Evolutionary conservation across 2,888 invertebrate genomes (phyloP).

Genomic region (Mythimna impura): DNA sequence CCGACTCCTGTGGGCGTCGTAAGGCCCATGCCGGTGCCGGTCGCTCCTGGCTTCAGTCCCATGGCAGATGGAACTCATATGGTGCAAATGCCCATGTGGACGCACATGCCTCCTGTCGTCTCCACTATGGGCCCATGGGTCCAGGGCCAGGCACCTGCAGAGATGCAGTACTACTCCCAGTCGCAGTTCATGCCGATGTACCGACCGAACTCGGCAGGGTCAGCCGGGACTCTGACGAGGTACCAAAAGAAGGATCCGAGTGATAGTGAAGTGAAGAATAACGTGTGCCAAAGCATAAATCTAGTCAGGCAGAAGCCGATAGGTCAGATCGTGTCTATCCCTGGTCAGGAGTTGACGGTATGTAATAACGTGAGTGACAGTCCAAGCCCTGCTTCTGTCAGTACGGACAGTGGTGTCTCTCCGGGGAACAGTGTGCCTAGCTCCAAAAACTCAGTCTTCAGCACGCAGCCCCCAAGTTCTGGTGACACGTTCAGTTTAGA

Average conservation of each 20-base stretch:
- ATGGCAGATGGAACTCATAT: constrained; percentile 81
- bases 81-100: constrained; percentile 87
- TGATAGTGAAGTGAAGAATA: constrained; percentile 79
- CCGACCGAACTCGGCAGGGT: constrained; percentile 86
- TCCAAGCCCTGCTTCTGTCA: constrained; percentile 85
- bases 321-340: constrained; percentile 86
- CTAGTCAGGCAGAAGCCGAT: constrained; percentile 89
- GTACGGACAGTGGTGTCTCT: constrained; percentile 86
- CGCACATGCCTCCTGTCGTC: constrained; percentile 83
- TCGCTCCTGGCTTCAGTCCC: constrained; percentile 76
- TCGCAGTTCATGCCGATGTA: constrained; percentile 87
- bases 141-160: constrained; percentile 80
- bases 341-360: constrained; percentile 86
- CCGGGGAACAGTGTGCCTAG: constrained; percentile 85
- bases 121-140: constrained; percentile 84
- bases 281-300: constrained; percentile 89
- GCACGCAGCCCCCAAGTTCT: constrained; percentile 72
- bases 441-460: constrained; percentile 83
- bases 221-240: constrained; percentile 86
- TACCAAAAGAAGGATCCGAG: constrained; percentile 83
- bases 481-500: constrained; percentile 76
- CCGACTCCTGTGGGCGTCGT: constrained; percentile 82
- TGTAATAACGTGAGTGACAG: constrained; percentile 85
- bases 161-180: constrained; percentile 87
- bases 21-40: constrained; percentile 80